These are phyloP conservation scores for Tenrec ecaudatus DNA, from an alignment of 2,113 vertebrate species.

Conservation along the genomic window DNA sequence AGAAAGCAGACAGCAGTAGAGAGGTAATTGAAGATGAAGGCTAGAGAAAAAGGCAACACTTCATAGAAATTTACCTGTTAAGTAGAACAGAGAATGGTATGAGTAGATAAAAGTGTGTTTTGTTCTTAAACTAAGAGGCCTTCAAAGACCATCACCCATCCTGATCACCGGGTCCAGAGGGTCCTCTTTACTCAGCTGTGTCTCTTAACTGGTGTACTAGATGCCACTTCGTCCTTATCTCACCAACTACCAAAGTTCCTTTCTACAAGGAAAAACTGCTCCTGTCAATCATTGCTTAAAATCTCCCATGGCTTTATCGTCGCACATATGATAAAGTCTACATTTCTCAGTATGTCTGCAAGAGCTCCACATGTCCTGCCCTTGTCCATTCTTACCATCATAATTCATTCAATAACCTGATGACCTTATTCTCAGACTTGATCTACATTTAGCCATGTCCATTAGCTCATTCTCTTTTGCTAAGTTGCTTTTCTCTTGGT, in stretches of 20 bases:
- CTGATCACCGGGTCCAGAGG: no score
- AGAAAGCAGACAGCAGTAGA: not conserved
- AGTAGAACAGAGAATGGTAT: not conserved
- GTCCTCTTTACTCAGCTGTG: not conserved
- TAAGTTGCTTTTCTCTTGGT: not conserved
- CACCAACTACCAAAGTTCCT: not conserved
- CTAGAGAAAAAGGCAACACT: not conserved
- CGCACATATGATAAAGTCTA: not conserved
- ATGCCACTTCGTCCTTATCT: not conserved
- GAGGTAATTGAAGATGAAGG: not conserved
- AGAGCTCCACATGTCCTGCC: not conserved
- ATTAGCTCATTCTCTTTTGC: not conserved
- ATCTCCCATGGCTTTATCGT: not conserved
- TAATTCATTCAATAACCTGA: not conserved
- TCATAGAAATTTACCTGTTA: not conserved
- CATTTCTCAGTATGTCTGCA: not conserved
- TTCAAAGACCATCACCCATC: not conserved
- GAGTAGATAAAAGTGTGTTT: not conserved
- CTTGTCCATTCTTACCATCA: not conserved
- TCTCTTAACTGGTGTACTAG: not conserved
- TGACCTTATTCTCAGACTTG: not conserved
- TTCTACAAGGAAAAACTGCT: not conserved
- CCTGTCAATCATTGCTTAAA: not conserved
- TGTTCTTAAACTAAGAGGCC: not conserved
- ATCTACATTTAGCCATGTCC: not conserved